Conservation (phyloP, 2,797 vertebrate species). For the Graptemys geographica region DNA sequence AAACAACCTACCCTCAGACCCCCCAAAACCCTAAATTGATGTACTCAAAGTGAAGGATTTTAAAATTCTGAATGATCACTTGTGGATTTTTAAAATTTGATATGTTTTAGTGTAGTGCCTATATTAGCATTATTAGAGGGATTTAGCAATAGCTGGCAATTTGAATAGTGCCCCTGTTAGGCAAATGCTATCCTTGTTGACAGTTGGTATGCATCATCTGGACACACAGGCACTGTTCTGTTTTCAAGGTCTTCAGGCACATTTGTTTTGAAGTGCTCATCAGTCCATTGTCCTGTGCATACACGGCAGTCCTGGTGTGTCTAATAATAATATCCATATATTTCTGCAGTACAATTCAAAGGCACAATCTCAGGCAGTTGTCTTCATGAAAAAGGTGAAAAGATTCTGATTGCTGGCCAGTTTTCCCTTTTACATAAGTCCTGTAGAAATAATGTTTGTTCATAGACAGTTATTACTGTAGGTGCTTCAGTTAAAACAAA, state of each 20-base stretch:
- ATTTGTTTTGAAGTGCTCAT: background rate
- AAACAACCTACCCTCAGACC: background rate
- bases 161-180: background rate
- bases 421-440: background rate
- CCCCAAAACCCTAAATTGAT: background rate
- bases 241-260: background rate
- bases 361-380: background rate
- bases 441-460: background rate
- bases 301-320: background rate
- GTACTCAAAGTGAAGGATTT: background rate
- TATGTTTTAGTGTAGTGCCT: background rate
- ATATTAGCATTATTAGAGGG: background rate
- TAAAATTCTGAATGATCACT: too few relatives aligned
- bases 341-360: background rate
- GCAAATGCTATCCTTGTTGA: background rate
- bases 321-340: background rate
- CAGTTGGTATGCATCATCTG: background rate
- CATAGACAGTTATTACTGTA: background rate
- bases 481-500: background rate
- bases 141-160: background rate
- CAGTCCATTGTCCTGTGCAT: rapidly evolving
- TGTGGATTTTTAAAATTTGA: background rate
- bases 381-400: background rate
- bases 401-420: background rate
- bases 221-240: background rate